Conservation (phyloP, 2,888 invertebrate genomes). For the Agriopis leucophaearia region DNA sequence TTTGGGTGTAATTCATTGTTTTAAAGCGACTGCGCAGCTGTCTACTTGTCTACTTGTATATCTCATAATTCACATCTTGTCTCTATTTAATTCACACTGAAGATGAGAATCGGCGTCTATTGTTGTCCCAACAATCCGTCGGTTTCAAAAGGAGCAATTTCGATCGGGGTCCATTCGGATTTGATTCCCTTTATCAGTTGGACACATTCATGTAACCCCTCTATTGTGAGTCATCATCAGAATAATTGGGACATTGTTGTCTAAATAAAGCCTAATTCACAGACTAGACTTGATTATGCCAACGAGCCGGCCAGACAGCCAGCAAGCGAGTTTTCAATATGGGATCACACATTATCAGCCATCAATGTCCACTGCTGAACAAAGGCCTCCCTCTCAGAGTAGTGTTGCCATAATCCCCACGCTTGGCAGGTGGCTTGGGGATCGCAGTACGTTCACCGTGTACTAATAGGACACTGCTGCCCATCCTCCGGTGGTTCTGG, state of each 20-base stretch:
- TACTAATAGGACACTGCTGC: no score
- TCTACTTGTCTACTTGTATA: not conserved
- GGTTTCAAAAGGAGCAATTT: slow-evolving; percentile 30
- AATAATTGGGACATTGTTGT: slow-evolving; percentile 25
- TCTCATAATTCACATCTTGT: not conserved
- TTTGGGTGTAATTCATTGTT: not conserved
- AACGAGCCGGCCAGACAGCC: not conserved
- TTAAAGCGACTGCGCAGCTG: no score
- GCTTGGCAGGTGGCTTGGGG: no score
- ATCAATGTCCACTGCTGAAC: no score
- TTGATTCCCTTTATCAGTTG: slow-evolving; percentile 36
- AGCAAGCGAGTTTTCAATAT: no score
- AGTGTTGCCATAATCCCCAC: no score
- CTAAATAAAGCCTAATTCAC: not conserved
- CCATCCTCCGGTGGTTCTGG: no score
- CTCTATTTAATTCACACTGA: slow-evolving; percentile 17
- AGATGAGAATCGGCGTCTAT: slow-evolving; percentile 20
- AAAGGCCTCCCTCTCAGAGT: no score
- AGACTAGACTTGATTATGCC: not conserved
- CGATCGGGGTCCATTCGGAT: slow-evolving; percentile 22
- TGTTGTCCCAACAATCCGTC: slow-evolving; percentile 22
- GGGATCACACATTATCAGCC: no score
- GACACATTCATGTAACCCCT: slow-evolving; percentile 30
- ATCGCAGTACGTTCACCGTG: no score
- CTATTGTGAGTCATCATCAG: slow-evolving; percentile 22